Percentiles rank a stretch among this genome's conserved stretches.
phyloP scores from a whole-genome alignment of 2,888 invertebrate genomes.

The Folsomia candida region DNA sequence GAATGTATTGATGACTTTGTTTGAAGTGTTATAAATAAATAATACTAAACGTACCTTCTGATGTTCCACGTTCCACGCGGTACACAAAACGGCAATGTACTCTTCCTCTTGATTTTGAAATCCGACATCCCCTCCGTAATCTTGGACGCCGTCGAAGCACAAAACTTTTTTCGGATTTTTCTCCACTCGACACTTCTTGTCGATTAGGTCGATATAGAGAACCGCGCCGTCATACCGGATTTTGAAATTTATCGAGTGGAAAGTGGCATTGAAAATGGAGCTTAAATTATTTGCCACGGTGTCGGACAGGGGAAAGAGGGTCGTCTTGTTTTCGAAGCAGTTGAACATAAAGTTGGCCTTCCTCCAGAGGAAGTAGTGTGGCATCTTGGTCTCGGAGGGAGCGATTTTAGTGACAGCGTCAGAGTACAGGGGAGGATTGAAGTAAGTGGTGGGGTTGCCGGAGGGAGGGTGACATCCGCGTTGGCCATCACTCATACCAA shows the following conservation, averaged over 20 bases:
- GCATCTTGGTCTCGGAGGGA: not conserved
- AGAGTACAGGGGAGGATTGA: constrained; percentile 30
- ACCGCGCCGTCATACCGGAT: constrained; percentile 32
- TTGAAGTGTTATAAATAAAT: not conserved
- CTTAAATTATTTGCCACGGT: not conserved
- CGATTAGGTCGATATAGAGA: constrained; percentile 23
- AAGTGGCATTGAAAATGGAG: not conserved
- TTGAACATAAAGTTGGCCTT: not conserved
- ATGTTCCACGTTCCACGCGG: not conserved
- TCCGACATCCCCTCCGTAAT: constrained; percentile 1
- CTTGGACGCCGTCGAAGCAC: constrained; percentile 26
- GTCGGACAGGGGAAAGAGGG: not conserved
- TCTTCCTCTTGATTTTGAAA: constrained; percentile 30
- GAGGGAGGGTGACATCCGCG: constrained; percentile 7
- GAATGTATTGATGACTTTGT: not conserved
- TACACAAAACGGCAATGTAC: constrained; percentile 22
- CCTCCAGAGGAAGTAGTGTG: constrained; percentile 11
- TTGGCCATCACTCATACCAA: not conserved
- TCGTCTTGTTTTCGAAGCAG: not conserved
- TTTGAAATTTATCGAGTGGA: constrained; percentile 10
- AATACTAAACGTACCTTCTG: not conserved
- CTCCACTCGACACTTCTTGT: constrained; percentile 17
- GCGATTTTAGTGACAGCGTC: constrained; percentile 18
- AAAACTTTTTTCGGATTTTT: not conserved
- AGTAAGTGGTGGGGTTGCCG: constrained; percentile 2